These are phyloP conservation scores for Callocephalon fimbriatum DNA, from an alignment of 2,113 vertebrate genomes.

Conservation along the genomic window DNA sequence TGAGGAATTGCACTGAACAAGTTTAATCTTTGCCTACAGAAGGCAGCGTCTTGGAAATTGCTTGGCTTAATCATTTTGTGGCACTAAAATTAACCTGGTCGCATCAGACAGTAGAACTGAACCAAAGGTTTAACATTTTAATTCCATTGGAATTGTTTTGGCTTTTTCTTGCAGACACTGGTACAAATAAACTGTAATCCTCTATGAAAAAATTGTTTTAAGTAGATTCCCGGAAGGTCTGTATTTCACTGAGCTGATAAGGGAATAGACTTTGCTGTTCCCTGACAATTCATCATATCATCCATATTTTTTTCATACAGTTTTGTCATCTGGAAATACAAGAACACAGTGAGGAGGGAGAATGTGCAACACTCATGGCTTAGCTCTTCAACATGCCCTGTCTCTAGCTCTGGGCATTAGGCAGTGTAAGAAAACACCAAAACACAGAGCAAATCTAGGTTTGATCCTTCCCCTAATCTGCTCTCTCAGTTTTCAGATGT, in stretches of 20 bases:
- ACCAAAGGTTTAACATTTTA: neutral
- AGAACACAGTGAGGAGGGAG: neutral
- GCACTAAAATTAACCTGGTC: neutral
- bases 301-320: neutral
- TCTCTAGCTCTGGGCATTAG: neutral
- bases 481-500: neutral
- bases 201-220: neutral
- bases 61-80: neutral
- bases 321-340: neutral
- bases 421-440: neutral
- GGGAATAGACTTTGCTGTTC: neutral
- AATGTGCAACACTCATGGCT: rapidly evolving
- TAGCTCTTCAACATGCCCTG: neutral
- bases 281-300: neutral
- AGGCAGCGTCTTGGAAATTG: neutral
- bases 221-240: neutral
- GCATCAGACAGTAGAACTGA: neutral
- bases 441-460: neutral
- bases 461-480: neutral
- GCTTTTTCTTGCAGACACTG: neutral
- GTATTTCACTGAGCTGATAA: neutral
- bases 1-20: neutral
- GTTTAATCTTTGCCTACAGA: neutral
- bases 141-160: neutral
- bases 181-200: conserved; percentile 7